These are phyloP conservation scores for Buteo buteo DNA, from an alignment of 2,113 vertebrate species.

Conservation along the genomic window DNA sequence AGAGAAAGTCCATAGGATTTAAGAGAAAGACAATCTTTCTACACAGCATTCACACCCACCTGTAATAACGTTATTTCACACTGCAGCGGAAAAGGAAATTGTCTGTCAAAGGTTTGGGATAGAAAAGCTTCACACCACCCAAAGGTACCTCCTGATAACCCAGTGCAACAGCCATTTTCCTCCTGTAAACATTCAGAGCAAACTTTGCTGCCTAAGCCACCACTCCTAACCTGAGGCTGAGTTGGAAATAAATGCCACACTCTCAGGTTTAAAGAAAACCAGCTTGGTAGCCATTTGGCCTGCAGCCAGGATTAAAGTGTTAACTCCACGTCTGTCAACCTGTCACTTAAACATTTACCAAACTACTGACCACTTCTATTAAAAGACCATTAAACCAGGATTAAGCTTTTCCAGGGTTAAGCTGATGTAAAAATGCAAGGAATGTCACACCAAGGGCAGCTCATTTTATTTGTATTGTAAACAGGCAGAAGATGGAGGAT, in stretches of 20 bases:
- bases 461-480: constrained; percentile 55
- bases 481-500: constrained; percentile 26
- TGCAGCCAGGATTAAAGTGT: constrained; percentile 70
- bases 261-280: constrained; percentile 56
- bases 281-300: constrained; percentile 62
- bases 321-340: constrained; percentile 67
- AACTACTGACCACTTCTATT: constrained; percentile 73
- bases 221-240: constrained; percentile 31
- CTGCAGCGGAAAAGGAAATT: neutral
- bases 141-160: neutral
- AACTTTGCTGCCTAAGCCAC: neutral
- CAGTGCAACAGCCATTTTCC: neutral
- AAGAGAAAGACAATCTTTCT: neutral
- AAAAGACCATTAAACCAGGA: constrained; percentile 74
- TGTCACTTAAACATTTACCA: constrained; percentile 75
- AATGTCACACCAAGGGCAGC: constrained; percentile 63
- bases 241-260: constrained; percentile 8
- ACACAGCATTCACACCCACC: neutral
- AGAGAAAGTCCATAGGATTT: neutral
- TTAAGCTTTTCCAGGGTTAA: constrained; percentile 69
- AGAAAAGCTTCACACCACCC: neutral
- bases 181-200: constrained; percentile 6
- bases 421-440: constrained; percentile 69
- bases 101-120: neutral
- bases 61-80: neutral